Percentiles rank a stretch among this genome's conserved stretches.
These are phyloP conservation scores for Eulacestoma nigropectus DNA, from an alignment of 2,113 vertebrate species.

Conservation along the genomic window DNA sequence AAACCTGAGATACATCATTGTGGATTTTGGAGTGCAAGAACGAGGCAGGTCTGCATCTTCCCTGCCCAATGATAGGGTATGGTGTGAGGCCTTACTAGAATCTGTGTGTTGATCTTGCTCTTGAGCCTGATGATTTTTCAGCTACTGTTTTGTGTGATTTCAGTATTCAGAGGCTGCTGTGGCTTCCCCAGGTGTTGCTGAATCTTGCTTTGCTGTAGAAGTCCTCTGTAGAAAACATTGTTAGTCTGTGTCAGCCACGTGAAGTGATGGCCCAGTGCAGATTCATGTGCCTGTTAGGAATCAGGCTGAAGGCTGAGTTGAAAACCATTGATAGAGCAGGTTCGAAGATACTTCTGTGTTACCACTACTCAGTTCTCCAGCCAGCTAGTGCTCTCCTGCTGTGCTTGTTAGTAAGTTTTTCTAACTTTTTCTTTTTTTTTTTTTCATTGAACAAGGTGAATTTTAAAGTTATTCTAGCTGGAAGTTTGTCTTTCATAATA, in stretches of 20 bases:
- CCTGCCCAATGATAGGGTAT: no score
- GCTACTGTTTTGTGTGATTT: background rate
- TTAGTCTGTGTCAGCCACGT: background rate
- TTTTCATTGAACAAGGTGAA: background rate
- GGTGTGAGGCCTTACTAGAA: background rate
- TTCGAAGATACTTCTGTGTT: background rate
- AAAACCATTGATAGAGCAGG: background rate
- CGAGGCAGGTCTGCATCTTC: background rate
- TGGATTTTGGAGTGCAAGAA: background rate
- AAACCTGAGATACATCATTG: background rate
- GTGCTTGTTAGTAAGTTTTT: background rate
- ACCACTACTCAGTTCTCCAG: background rate
- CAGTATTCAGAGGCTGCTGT: background rate
- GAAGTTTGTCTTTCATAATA: background rate
- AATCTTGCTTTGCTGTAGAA: background rate
- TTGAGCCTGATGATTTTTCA: background rate
- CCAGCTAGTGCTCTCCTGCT: background rate
- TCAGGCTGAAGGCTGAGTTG: background rate
- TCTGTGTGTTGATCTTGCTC: background rate
- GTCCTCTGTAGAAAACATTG: background rate
- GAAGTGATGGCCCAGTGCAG: fast-evolving
- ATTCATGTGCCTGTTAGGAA: background rate
- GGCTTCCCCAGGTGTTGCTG: background rate
- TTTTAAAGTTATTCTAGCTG: background rate
- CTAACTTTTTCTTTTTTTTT: background rate